Evolutionary conservation across 2,113 vertebrate species (phyloP), one percentile per base, ranked within the genome.

Genomic region (Etheostoma spectabile): DNA sequence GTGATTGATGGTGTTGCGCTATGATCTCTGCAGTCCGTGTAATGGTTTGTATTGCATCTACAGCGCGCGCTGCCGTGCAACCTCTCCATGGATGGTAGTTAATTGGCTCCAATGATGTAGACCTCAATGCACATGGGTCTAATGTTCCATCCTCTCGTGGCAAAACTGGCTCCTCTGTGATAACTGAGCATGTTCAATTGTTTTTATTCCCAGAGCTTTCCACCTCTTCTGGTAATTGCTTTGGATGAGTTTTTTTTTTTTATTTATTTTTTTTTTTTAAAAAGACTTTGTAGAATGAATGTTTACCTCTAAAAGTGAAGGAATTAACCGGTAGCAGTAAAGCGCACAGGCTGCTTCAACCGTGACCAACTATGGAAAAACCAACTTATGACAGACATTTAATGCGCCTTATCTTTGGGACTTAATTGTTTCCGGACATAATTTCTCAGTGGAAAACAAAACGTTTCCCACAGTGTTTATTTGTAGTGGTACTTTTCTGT

Each of bases 71-170:
- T 82, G 65, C 73, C 22, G 67, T 51, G 83, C 77, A 77, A 30
- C n/a, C 75, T 84, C 87, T 74, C 83, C 80, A 72, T 35, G 88
- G 89, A 86, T 79, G 68, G 49, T 8, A 18, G 63, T 24, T 91
- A 89, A 92, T 93, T 93, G 88, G 91, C 85, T 89, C 86, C 90
- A 68, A 80, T 88, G 90, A 93, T 92, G 90, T 89, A 76, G 89
- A 89, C 79, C 19, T 83, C 81, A 85, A 62, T 91, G 89, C 91
- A 84, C 91, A 89, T 86, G 90, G 89, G 86, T 71, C 64, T n/a
- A 27, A 71, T 71, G 75, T 70, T 79, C 76, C 74, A 66, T 74
- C 87, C 83, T 74, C 80, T 61, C 5, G 42, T 60, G 81, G 71
- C 18, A 13, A 68, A 60, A 52, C 48, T 12, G 72, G 33, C 83